Percentiles rank a stretch among this genome's conserved stretches.
Evolutionary conservation across 2,113 vertebrate species (phyloP).

Genomic region (Phyllopteryx taeniolatus): DNA sequence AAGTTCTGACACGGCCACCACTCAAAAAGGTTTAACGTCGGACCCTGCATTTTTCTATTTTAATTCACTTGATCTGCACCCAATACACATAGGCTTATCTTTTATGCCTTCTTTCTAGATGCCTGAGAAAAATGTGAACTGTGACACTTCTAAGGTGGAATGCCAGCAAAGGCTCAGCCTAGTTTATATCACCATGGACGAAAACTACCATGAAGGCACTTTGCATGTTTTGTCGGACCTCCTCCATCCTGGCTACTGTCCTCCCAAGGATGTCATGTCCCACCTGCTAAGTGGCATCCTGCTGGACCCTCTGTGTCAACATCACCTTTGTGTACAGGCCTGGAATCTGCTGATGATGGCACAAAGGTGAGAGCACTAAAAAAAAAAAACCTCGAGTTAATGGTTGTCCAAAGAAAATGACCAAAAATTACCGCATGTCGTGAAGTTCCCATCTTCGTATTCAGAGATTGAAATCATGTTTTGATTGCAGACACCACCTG

Average conservation of each 20-base stretch:
- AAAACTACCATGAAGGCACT: constrained; percentile 82
- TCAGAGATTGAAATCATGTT: constrained; percentile 8
- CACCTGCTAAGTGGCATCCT: constrained; percentile 82
- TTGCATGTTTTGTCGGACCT: constrained; percentile 87
- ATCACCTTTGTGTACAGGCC: constrained; percentile 76
- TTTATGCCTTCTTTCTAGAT: constrained; percentile 21
- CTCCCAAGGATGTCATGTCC: constrained; percentile 76
- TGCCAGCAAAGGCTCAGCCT: constrained; percentile 79
- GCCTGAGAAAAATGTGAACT: constrained; percentile 35
- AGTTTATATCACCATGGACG: constrained; percentile 85
- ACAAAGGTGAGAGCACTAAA: constrained; percentile 78
- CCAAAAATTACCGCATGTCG: not conserved
- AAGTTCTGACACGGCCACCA: too few relatives aligned
- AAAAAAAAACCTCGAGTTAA: not conserved
- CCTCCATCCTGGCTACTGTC: constrained; percentile 76
- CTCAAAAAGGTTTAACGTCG: too few relatives aligned
- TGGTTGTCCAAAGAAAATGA: not conserved
- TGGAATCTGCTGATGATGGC: constrained; percentile 88
- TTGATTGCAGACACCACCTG: constrained; percentile 80
- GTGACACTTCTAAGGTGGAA: constrained; percentile 65
- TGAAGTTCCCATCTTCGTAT: constrained; percentile 5
- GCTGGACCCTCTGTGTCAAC: constrained; percentile 65
- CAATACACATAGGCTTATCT: not conserved
- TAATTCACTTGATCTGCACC: not conserved
- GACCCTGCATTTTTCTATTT: not conserved